Evolutionary conservation across 2,888 invertebrate genomes (phyloP).

Genomic region (Drosophila lacicola): DNA sequence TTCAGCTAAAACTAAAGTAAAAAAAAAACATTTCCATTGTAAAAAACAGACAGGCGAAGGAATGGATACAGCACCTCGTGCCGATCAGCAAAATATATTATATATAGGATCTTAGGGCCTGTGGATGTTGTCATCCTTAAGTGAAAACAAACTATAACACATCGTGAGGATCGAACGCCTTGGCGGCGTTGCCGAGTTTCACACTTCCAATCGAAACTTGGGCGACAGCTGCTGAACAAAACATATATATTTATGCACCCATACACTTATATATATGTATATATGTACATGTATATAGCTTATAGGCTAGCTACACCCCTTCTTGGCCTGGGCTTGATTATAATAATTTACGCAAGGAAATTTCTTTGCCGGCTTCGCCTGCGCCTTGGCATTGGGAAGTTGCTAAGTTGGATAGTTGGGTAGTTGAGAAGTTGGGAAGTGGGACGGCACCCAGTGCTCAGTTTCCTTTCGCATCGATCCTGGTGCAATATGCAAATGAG

Average conservation of each 20-base stretch:
- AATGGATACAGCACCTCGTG: too few relatives aligned
- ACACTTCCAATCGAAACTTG: slow-evolving; percentile 10
- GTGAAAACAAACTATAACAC: not conserved
- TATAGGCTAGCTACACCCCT: slow-evolving; percentile 2
- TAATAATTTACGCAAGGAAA: slow-evolving; percentile 64
- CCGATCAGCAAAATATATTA: too few relatives aligned
- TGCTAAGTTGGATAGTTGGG: slow-evolving; percentile 9
- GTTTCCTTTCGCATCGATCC: slow-evolving; percentile 40
- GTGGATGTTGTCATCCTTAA: too few relatives aligned
- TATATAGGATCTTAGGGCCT: too few relatives aligned
- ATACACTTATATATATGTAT: not conserved
- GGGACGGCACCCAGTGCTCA: slow-evolving; percentile 55
- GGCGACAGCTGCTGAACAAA: slow-evolving; percentile 54
- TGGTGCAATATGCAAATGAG: slow-evolving; percentile 75
- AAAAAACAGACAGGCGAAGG: too few relatives aligned
- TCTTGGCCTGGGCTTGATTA: slow-evolving; percentile 52
- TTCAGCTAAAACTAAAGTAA: too few relatives aligned
- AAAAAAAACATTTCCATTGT: too few relatives aligned
- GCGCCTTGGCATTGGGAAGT: slow-evolving; percentile 15
- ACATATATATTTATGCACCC: not conserved
- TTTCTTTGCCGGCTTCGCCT: slow-evolving; percentile 38
- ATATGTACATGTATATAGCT: not conserved
- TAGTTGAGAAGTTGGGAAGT: slow-evolving; percentile 35
- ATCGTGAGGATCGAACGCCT: slow-evolving; percentile 7
- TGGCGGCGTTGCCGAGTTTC: slow-evolving; percentile 46